These are phyloP conservation scores for Caretta caretta DNA, from an alignment of 2,113 vertebrate species.

Conservation along the genomic window DNA sequence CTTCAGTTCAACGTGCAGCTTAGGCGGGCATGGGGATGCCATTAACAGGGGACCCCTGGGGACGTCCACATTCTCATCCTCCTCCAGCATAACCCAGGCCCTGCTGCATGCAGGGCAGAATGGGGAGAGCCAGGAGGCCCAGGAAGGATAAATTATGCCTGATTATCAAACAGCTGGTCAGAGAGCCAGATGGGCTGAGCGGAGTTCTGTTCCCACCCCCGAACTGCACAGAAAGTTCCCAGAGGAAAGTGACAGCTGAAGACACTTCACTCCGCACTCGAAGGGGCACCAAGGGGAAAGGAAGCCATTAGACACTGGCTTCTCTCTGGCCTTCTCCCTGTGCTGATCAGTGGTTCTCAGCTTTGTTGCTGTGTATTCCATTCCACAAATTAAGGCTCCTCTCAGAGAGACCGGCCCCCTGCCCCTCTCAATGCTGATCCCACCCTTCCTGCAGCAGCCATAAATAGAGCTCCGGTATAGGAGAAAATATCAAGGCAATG, in stretches of 20 bases:
- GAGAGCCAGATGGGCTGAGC: not conserved
- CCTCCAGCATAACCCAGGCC: not conserved
- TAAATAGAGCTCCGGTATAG: not conserved
- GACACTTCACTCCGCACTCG: not conserved
- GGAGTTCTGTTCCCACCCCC: not conserved
- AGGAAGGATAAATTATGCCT: not conserved
- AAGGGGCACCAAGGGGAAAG: not conserved
- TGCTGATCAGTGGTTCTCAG: not conserved
- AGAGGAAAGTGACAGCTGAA: not conserved
- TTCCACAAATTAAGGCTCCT: not conserved
- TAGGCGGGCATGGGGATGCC: not conserved
- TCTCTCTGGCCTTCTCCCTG: not conserved
- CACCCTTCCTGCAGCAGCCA: not conserved
- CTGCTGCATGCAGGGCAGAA: too few species aligned
- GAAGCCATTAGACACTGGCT: not conserved
- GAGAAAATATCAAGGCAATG: not conserved
- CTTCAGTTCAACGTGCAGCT: too few species aligned
- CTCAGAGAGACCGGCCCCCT: not conserved
- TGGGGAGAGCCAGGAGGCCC: not conserved
- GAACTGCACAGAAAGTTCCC: not conserved
- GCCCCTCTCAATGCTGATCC: not conserved
- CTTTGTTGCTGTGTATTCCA: not conserved
- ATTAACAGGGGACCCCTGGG: not conserved
- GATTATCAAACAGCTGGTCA: not conserved
- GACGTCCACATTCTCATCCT: not conserved